A percentile compares a stretch with the other conserved stretches of the same genome.
These are phyloP conservation scores for Asbolus verrucosus DNA, from an alignment of 1,140 invertebrate genomes.

Conservation along the genomic window DNA sequence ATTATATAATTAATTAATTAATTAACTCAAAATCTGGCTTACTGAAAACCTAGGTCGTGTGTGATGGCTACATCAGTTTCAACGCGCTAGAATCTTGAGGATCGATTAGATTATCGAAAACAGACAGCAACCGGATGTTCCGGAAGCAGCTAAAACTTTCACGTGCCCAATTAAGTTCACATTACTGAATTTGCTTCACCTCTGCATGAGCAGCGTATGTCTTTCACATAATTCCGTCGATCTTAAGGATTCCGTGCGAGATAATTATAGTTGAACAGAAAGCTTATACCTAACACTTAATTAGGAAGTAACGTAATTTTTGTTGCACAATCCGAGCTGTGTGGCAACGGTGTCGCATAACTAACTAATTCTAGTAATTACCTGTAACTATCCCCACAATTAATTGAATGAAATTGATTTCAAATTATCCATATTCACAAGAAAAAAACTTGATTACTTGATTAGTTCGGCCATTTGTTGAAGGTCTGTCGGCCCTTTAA, in stretches of 20 bases:
- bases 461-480: conserved; percentile 7
- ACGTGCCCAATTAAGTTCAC: too few relatives aligned
- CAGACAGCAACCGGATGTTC: conserved; percentile 1
- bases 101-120: neutral
- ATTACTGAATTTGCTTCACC: too few relatives aligned
- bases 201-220: neutral
- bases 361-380: neutral
- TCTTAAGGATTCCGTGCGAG: neutral
- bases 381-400: neutral
- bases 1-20: conserved; percentile 33
- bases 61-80: too few relatives aligned
- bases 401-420: neutral
- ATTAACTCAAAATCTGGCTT: neutral
- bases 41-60: too few relatives aligned
- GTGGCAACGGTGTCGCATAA: neutral
- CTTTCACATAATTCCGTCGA: neutral
- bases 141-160: conserved; percentile 24
- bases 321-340: conserved; percentile 1
- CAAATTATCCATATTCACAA: conserved; percentile 1
- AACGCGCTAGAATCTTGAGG: too few relatives aligned
- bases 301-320: conserved; percentile 10
- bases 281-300: too few relatives aligned
- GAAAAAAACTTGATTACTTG: conserved; percentile 2
- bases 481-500: conserved; percentile 7
- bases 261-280: neutral